Base-by-base conservation (phyloP, 35 echinoderm and acorn worm genomes). In the Anneissia japonica region DNA sequence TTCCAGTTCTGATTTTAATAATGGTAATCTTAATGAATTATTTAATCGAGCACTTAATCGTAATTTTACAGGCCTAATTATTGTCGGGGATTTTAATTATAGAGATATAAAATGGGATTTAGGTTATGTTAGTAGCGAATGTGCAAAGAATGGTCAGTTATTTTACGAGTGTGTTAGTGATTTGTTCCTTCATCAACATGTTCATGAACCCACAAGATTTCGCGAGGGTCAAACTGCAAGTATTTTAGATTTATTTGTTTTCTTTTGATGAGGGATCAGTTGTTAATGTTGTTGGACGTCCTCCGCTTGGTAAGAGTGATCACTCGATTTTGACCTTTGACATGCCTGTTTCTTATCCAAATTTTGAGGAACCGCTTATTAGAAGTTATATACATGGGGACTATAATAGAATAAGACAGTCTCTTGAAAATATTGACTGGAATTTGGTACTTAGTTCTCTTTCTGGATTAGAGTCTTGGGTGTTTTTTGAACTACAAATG, bases 81-180 rank as follows among this genome's bases (percentile, higher is more conserved):
- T 89, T 17, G 36, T 89, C 23, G 87, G 87, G 12, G 87, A 89
- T 31, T 89, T 89, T 46, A 89, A 89, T 79, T 83, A 37, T 35
- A 45, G 26, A 74, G 75, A 79, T 32, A 89, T 89, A 29, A 31
- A 89, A 30, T 89, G 79, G 79, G 56, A 40, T 3, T 19, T 41
- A 16, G 34, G 76, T 13, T 74, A 31, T 39, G 51, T 56, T 26
- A 14, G 21, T 74, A 12, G 0, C 0, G 73, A 80, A 31, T 11
- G 16, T 30, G 79, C 74, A 11, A 31, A 72, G 2, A 17, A n/a
- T 6, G 30, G 79, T 6, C 29, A 17, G 10, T 75, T 9, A 23
- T 89, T 89, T 77, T 72, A 41, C 0, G 80, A 89, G 0, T 1
- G 19, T 0, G 74, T 38, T 29, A 39, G 46, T 26, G 87, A 89